Evolutionary conservation across 2,797 vertebrate species (phyloP), one percentile per base, ranked within the genome.

Genomic region (Otolemur crassicaudatus): DNA sequence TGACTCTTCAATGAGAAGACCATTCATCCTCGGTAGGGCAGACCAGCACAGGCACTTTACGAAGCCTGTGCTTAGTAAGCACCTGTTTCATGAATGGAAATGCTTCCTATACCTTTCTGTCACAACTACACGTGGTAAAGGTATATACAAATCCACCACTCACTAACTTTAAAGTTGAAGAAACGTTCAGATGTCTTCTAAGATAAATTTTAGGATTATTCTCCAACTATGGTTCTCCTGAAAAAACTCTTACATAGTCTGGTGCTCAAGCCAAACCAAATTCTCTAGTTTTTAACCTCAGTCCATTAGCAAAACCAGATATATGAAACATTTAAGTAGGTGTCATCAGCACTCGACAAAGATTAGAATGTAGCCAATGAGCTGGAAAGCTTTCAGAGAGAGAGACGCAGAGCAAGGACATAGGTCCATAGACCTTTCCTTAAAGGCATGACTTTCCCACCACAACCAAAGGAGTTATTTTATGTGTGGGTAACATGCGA

Each of bases 251-350:
- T 16, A 37, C 85, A 61, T 14, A 46, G 34, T 12, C 20, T 40
- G 17, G 25, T 29, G 16, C 37, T 81, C 6, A 3, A 31, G 60
- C 2, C 37, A 67, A 85, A 94, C 8, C 34, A 37, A 80, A 81
- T 43, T 56, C 14, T 75, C 46, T 69, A 1, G 43, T 40, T 61
- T 56, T 63, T 34, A 40, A 43, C 63, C 37, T 75, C 72, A 58
- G 63, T 93, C 13, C 53, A 46, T 69, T 95, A 3, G 1, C 87
- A 75, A 83, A 92, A 95, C 81, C 92, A 91, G 43, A 87, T 91
- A 90, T 77, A 20, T 58, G 53, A 3, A 17, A 17, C 53, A 40
- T 79, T 85, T 25, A 20, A 75, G 60, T 1, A 22, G 53, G 16
- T 14, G n/a, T 67, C 29, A 40, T 0, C 10, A 90, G 73, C 14